Percentiles rank a stretch among this genome's conserved stretches.
phyloP scores from a whole-genome alignment of 2,888 invertebrate species.

The Plagiodera versicolora region DNA sequence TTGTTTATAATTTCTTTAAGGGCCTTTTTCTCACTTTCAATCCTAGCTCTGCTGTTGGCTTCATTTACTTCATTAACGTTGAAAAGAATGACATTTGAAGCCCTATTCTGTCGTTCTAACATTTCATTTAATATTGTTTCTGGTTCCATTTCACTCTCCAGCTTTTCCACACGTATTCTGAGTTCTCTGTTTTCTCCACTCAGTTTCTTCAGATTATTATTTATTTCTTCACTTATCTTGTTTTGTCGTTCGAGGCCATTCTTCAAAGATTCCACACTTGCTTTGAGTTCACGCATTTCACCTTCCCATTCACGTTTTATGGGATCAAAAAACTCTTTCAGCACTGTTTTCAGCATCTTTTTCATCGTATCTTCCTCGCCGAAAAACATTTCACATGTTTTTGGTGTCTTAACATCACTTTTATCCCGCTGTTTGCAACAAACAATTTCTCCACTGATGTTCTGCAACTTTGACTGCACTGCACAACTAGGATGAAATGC shows the following conservation, averaged over 20 bases:
- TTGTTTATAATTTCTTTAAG: neutral
- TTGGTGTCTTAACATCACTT: slow-evolving; percentile 7
- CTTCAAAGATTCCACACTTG: slow-evolving; percentile 12
- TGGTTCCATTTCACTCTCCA: slow-evolving; percentile 12
- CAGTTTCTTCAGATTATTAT: neutral
- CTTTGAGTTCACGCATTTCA: slow-evolving; percentile 11
- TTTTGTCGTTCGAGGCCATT: slow-evolving; percentile 5
- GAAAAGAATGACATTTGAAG: neutral
- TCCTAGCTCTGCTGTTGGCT: neutral
- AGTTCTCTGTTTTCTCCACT: slow-evolving; percentile 9
- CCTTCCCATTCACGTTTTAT: slow-evolving; percentile 6
- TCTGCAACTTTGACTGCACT: slow-evolving; percentile 5
- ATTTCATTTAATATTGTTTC: slow-evolving; percentile 5
- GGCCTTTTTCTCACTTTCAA: slow-evolving; percentile 5
- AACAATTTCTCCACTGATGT: slow-evolving; percentile 5
- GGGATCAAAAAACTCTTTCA: slow-evolving; percentile 9
- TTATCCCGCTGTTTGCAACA: slow-evolving; percentile 5
- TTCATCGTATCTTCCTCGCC: slow-evolving; percentile 8
- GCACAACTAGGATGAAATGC: slow-evolving; percentile 4
- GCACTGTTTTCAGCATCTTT: slow-evolving; percentile 4
- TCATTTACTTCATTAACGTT: too few species aligned
- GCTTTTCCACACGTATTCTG: slow-evolving; percentile 3
- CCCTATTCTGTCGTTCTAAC: slow-evolving; percentile 7
- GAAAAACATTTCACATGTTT: slow-evolving; percentile 7
- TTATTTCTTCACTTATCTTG: slow-evolving; percentile 13